Evolutionary conservation across 1,140 invertebrate species (phyloP).

Genomic region (Lordiphosa clarofinis): DNA sequence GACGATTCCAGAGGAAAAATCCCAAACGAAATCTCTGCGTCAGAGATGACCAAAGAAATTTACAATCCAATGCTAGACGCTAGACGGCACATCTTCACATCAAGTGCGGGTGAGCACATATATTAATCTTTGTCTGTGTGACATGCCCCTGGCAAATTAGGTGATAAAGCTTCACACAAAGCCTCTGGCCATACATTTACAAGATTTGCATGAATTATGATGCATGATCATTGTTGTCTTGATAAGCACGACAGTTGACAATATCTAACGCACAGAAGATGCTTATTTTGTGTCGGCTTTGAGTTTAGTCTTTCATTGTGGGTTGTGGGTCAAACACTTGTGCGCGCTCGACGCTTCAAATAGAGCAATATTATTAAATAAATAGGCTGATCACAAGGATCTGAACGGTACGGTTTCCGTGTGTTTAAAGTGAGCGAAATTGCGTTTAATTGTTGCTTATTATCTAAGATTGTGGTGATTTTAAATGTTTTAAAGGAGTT

Average conservation of each 20-base stretch:
- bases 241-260: conserved; percentile 32
- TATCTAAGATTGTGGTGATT: no score
- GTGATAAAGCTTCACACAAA: conserved; percentile 33
- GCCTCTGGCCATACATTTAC: conserved; percentile 28
- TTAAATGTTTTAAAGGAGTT: no score
- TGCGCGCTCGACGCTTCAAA: conserved; percentile 2
- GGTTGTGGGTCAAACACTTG: conserved; percentile 25
- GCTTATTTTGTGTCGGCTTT: conserved; percentile 14
- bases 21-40: conserved; percentile 9
- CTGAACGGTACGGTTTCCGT: no score
- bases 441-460: no score
- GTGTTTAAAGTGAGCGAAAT: no score
- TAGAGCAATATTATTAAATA: no score
- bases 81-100: conserved; percentile 12
- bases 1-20: conserved; percentile 15
- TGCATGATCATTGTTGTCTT: conserved; percentile 16
- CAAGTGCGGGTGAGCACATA: conserved; percentile 17
- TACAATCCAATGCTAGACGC: conserved; percentile 24
- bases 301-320: conserved; percentile 35
- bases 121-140: conserved; percentile 10
- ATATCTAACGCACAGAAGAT: conserved; percentile 25
- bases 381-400: no score
- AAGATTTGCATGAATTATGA: conserved; percentile 63
- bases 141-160: conserved; percentile 33
- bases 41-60: conserved; percentile 29